Conservation (phyloP, 2,113 vertebrate species). For the Microtus pennsylvanicus region DNA sequence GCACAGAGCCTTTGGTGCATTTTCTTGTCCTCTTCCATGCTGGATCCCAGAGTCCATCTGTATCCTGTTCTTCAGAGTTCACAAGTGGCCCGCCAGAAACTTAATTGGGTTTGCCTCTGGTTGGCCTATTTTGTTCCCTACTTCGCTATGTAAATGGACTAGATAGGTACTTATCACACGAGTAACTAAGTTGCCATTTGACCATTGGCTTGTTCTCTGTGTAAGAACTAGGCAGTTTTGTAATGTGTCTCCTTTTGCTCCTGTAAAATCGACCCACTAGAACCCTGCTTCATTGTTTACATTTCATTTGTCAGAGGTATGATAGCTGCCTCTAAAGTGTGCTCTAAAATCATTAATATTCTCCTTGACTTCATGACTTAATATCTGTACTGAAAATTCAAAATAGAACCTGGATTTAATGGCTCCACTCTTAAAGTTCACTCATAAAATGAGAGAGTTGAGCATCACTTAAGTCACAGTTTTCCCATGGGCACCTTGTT, state of each 20-base stretch:
- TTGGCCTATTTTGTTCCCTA: neutral
- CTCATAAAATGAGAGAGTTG: neutral
- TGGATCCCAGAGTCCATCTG: neutral
- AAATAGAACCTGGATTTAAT: conserved; percentile 8
- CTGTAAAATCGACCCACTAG: neutral
- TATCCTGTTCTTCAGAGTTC: neutral
- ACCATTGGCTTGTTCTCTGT: neutral
- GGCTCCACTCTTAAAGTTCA: neutral
- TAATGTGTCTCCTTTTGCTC: neutral
- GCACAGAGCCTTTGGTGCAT: neutral
- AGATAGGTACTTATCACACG: neutral
- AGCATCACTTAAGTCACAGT: neutral
- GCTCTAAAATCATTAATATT: neutral
- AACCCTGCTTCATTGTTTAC: neutral
- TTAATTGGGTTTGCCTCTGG: neutral
- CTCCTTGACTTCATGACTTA: conserved; percentile 2
- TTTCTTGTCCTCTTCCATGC: neutral
- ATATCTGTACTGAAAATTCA: neutral
- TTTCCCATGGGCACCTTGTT: neutral
- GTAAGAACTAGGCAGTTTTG: neutral
- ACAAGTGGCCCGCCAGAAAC: neutral
- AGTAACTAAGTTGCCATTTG: neutral
- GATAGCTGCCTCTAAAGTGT: neutral
- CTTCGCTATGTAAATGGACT: neutral
- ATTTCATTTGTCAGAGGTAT: conserved; percentile 8